Evolutionary conservation across 2,888 invertebrate genomes (phyloP), one percentile per base, ranked within the genome.

Genomic region (Cephus spinipes): DNA sequence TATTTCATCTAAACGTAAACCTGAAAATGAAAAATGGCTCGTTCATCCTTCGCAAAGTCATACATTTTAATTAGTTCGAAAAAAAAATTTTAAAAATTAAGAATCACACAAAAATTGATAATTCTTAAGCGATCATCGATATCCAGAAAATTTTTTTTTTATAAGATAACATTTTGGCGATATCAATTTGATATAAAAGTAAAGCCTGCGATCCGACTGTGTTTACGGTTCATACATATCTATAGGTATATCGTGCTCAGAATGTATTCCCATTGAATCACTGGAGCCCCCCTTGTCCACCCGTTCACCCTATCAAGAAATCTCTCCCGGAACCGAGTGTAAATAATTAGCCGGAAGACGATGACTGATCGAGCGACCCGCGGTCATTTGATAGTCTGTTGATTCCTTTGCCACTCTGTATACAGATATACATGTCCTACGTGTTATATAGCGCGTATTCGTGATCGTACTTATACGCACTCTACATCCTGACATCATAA

Each of bases 261-360:
- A 55, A 55, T 23, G 9, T 55, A 55, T 55, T 55, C 55, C 9
- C 23, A 55, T 55, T 55, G 55, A 23, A 55, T 55, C 55, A 55
- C 23, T 55, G 23, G 55, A 55, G 1, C 1, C 40, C 40, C 40
- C 9, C 23, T 4, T 15, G 23, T 11, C 33, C 33, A n/a, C 15
- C 68, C 11, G 23, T 30, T 73, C 31, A 30, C 32, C n/a, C 32
- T 73, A 73, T 23, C 32, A 32, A 74, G 69, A 69, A 77, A 77
- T 77, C 77, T 77, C 77, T 77, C 77, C 77, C 74, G 74, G 77
- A 77, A 74, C 74, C 71, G 74, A 71, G 68, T 74, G 77, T 77
- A 77, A 77, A 77, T 77, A 77, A 77, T 77, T 77, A 77, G 33
- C 74, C 77, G 69, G 68, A 77, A 75, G 77, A 77, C 74, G 74